Evolutionary conservation across 2,888 invertebrate genomes (phyloP), one percentile per base, ranked within the genome.

Genomic region (Hymenopus coronatus): DNA sequence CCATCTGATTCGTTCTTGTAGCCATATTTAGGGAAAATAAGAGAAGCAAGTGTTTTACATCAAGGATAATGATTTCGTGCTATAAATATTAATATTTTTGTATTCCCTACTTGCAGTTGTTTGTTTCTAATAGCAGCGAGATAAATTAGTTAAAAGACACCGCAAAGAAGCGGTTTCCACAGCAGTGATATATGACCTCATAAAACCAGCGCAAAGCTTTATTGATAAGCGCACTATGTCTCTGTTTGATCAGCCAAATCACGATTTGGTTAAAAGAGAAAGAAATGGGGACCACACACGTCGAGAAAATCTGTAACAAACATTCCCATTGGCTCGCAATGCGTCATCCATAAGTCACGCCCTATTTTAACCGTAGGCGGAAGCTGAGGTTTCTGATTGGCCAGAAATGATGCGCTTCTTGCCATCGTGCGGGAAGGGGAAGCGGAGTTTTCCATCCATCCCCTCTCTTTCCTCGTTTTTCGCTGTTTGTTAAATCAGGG

Each of bases 201-300:
- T 40, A 40, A 40, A 40, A 40, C 12, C 40, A 40, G 12, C 12
- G 40, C 12, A 40, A 40, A 70, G 54, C 20, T n/a, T 54, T 70
- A 15, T 70, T 81, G 86, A 81, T 86, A 81, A 86, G 86, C 15
- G 20, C 6, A 70, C 46, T 81, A 86, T 81, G 86, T 87, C 87
- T 87, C 40, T 87, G 87, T 87, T 87, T 87, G 87, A 28, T 86
- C 86, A 86, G 81, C 28, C 82, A 46, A 88, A 88, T 85, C 85
- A 88, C 85, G 82, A 54, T 27, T 70, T 70, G 25, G 83, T 27
- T 20, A 85, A 28, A 40, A 85, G 12, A 82, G 28, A 86, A 86
- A 81, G 20, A 86, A 81, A 81, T 46, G 25, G 9, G 70, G 89
- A 86, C 89, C 89, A 89, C 89, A 89, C 89, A 89, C 89, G 89